These are phyloP conservation scores for Sclerurus mexicanus DNA, from an alignment of 2,113 vertebrate genomes.

Conservation along the genomic window DNA sequence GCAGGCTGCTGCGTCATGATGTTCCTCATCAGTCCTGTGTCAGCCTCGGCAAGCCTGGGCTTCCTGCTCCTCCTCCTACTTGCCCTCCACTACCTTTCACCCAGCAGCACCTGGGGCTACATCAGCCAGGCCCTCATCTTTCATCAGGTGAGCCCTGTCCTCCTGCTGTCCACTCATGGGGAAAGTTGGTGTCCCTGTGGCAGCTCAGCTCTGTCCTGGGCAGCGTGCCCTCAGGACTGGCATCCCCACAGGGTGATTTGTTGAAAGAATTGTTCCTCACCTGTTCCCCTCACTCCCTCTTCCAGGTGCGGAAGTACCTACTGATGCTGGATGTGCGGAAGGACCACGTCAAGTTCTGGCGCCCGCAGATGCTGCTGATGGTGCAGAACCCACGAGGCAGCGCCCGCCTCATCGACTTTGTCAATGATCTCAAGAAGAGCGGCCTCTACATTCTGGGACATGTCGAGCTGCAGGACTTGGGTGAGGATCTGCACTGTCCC, in stretches of 20 bases:
- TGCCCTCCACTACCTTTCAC: constrained; percentile 89
- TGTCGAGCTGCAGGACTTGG: constrained; percentile 88
- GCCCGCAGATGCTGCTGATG: constrained; percentile 93
- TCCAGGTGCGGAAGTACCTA: constrained; percentile 93
- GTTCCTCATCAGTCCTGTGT: constrained; percentile 91
- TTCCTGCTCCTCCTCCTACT: constrained; percentile 88
- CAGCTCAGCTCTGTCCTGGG: not conserved
- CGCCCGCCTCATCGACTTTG: constrained; percentile 86
- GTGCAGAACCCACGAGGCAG: constrained; percentile 90
- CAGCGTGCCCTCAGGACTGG: not conserved
- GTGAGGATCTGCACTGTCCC: constrained; percentile 70
- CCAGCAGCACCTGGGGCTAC: constrained; percentile 91
- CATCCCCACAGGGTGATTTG: not conserved
- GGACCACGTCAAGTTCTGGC: constrained; percentile 98
- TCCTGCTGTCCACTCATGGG: not conserved
- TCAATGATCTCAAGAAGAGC: constrained; percentile 97
- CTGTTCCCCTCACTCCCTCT: not conserved
- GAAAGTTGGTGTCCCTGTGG: not conserved
- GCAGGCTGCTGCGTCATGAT: constrained; percentile 88
- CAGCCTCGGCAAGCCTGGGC: constrained; percentile 85
- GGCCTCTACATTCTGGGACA: constrained; percentile 95
- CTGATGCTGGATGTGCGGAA: constrained; percentile 95
- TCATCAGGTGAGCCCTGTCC: constrained; percentile 82
- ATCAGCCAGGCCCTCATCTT: constrained; percentile 94
- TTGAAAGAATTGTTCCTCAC: not conserved